Percentiles rank a stretch among this genome's conserved stretches.
Conservation (phyloP, 2,797 vertebrate genomes). For the Tangara arthus region DNA sequence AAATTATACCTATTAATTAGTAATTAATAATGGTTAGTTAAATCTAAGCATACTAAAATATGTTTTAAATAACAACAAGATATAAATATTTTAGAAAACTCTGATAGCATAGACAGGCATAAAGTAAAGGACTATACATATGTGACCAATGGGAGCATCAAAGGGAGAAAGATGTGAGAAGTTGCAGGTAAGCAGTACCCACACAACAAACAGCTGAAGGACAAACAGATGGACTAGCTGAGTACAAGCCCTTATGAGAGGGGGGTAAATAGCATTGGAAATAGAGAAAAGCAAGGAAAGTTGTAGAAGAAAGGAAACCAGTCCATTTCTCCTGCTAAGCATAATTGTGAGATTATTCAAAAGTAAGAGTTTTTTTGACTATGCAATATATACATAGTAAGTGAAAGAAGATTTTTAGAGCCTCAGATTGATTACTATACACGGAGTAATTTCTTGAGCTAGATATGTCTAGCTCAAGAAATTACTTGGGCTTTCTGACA, state of each 20-base stretch:
- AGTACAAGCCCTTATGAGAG: background rate
- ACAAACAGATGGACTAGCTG: background rate
- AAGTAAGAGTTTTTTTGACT: background rate
- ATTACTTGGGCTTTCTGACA: background rate
- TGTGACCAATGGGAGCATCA: background rate
- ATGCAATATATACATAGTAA: background rate
- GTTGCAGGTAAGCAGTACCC: background rate
- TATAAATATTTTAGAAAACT: background rate
- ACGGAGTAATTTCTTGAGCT: background rate
- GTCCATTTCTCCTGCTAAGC: background rate
- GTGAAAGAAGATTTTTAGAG: background rate
- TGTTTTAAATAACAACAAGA: background rate
- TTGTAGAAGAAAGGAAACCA: background rate
- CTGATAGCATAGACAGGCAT: background rate
- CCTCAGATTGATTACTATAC: background rate
- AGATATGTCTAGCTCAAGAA: background rate
- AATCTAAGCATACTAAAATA: background rate
- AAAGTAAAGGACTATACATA: background rate
- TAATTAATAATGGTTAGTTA: background rate
- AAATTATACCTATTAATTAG: background rate
- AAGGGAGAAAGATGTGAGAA: background rate
- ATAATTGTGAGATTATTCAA: background rate
- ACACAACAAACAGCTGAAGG: background rate
- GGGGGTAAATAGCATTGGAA: background rate
- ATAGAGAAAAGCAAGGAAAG: background rate